Evolutionary conservation across 1,140 invertebrate genomes (phyloP), one percentile per base, ranked within the genome.

Genomic region (Drosophila ananassae): DNA sequence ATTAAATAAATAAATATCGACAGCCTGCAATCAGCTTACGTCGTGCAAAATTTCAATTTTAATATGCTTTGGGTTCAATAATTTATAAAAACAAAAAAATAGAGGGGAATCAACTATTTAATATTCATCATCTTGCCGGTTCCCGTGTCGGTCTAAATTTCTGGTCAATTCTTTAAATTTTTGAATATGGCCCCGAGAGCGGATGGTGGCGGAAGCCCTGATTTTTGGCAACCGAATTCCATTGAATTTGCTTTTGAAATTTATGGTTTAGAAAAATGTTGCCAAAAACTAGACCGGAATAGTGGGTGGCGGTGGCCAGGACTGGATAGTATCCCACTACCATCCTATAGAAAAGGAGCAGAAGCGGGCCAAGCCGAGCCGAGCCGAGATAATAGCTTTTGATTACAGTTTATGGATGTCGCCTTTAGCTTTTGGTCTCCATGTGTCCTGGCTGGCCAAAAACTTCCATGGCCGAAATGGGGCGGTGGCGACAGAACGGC

Each of bases 341-440:
- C 10, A 9, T 41, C 3, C 39, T 13, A 21, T 32, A 30, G 25
- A 50, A 21, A 34, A 28, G 13, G 55, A 44, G 28, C 21, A 25
- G 51, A 53, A 46, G 66, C 59, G 50, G 51, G 55, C 67, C 82
- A 68, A 78, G 71, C 72, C 17, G 41, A 83, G 72, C 10, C 17
- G 41, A 44, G 41, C 41, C n/a, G 41, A 89, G 85, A 89, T 89
- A 89, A 89, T 89, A 79, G 83, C 83, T 89, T 89, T 89, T 89
- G 83, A 89, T 89, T 89, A 89, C 83, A 89, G 79, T 89, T 89
- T 89, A 89, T 89, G 79, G 83, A 83, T 83, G 84, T 89, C 83
- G 83, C 83, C 83, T 79, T 83, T 89, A 73, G 83, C 83, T 71
- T 62, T 68, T 79, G 53, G 21, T 61, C 44, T 34, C 57, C 54